phyloP scores from a whole-genome alignment of 1,140 invertebrate genomes.

The Drosophila bocqueti region DNA sequence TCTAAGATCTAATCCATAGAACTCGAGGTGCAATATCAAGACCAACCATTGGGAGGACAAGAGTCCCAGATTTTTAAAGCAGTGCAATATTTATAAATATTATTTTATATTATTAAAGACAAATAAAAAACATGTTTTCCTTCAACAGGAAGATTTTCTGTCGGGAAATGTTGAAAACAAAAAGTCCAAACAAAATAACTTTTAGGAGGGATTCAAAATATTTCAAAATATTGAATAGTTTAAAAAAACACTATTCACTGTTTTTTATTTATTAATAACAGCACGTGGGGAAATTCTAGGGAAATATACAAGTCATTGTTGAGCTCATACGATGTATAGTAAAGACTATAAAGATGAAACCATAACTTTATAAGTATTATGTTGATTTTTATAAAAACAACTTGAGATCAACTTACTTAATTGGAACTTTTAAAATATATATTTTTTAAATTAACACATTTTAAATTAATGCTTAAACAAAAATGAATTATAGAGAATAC shows the following conservation, averaged over 20 bases:
- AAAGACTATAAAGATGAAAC: not conserved
- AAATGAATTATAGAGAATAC: no score
- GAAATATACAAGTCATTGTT: slow-evolving; percentile 20
- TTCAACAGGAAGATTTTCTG: not conserved
- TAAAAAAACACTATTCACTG: not conserved
- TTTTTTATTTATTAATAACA: not conserved
- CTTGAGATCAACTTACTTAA: not conserved
- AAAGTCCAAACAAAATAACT: not conserved
- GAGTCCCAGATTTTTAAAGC: slow-evolving; percentile 30
- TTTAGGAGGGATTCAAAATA: not conserved
- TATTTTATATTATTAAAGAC: slow-evolving; percentile 30
- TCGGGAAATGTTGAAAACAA: not conserved
- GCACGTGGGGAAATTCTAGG: slow-evolving; percentile 13
- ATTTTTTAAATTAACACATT: no score
- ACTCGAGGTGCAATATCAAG: slow-evolving; percentile 67
- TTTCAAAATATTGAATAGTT: not conserved
- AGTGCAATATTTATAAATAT: slow-evolving; percentile 74
- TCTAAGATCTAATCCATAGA: slow-evolving; percentile 45
- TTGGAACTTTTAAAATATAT: no score
- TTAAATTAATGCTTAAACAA: no score
- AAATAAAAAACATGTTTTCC: slow-evolving; percentile 40
- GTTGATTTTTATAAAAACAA: not conserved
- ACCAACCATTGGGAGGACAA: slow-evolving; percentile 36
- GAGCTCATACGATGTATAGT: slow-evolving; percentile 11
- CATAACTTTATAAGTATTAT: not conserved